Conservation (phyloP, 2,113 vertebrate species). For the Paramisgurnus dabryanus region DNA sequence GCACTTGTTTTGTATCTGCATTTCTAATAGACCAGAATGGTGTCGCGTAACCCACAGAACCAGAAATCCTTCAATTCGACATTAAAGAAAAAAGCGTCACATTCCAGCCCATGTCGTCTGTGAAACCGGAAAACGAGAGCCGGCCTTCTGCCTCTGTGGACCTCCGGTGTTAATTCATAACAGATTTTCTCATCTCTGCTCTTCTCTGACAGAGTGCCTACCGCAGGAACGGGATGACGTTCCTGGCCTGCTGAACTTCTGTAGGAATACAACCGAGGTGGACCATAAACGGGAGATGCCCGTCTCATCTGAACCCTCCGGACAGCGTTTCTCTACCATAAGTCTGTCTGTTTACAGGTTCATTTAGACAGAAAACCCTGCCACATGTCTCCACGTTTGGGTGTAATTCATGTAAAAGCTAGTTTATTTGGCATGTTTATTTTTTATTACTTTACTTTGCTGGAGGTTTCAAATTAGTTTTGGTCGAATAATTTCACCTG, state of each 20-base stretch:
- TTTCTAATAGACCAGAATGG: constrained; percentile 49
- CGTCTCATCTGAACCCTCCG: constrained; percentile 38
- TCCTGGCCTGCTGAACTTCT: constrained; percentile 86
- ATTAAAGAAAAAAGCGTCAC: constrained; percentile 49
- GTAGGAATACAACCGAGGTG: constrained; percentile 61
- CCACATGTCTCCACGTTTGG: constrained; percentile 40
- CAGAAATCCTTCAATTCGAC: constrained; percentile 53
- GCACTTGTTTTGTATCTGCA: constrained; percentile 44
- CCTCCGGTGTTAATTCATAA: constrained; percentile 57
- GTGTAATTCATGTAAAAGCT: neutral
- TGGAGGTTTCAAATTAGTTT: too few species aligned
- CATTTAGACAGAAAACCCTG: constrained; percentile 80
- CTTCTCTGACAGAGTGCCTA: constrained; percentile 74
- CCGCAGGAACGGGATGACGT: constrained; percentile 86
- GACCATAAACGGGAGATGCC: constrained; percentile 61
- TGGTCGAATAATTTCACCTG: neutral
- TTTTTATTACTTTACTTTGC: neutral
- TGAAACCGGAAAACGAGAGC: constrained; percentile 58
- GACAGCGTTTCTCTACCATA: neutral
- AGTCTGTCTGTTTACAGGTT: constrained; percentile 74
- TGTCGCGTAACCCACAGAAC: constrained; percentile 53
- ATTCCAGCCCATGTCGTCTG: constrained; percentile 58
- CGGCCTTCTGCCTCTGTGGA: constrained; percentile 58
- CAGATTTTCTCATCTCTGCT: constrained; percentile 52
- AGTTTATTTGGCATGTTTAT: neutral